phyloP scores from a whole-genome alignment of 1,140 invertebrate genomes.

The Trichonephila clavata region DNA sequence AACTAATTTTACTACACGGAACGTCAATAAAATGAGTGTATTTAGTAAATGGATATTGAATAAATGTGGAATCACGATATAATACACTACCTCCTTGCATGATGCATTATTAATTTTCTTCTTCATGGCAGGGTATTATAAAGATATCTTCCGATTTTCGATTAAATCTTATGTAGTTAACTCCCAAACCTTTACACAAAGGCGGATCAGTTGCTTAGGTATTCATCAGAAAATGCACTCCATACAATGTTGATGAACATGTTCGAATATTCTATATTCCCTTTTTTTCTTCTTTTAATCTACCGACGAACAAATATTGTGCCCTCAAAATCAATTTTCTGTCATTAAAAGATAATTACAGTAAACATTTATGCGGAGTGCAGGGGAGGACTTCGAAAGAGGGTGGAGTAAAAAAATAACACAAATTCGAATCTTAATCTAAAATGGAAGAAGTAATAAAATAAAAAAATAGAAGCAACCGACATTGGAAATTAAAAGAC shows the following conservation, averaged over 20 bases:
- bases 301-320: constrained; percentile 58
- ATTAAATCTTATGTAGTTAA: constrained; percentile 43
- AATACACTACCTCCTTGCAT: neutral
- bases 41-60: constrained; percentile 26
- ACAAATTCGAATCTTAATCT: constrained; percentile 60
- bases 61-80: neutral
- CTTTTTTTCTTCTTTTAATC: neutral
- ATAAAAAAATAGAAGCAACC: constrained; percentile 21
- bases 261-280: neutral
- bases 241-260: constrained; percentile 16
- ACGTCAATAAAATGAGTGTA: neutral
- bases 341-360: constrained; percentile 75
- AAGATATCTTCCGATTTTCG: constrained; percentile 30
- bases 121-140: neutral
- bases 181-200: constrained; percentile 27
- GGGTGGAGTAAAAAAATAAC: constrained; percentile 49
- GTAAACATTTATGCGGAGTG: constrained; percentile 61
- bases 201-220: neutral
- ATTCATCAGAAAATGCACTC: neutral
- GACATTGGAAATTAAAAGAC: constrained; percentile 74
- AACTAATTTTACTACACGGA: neutral
- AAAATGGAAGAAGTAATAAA: constrained; percentile 46
- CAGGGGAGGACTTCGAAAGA: neutral
- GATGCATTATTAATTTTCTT: constrained; percentile 31
- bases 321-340: constrained; percentile 68